phyloP scores from a whole-genome alignment of 1,140 invertebrate species.

The Drosophila burlai region DNA sequence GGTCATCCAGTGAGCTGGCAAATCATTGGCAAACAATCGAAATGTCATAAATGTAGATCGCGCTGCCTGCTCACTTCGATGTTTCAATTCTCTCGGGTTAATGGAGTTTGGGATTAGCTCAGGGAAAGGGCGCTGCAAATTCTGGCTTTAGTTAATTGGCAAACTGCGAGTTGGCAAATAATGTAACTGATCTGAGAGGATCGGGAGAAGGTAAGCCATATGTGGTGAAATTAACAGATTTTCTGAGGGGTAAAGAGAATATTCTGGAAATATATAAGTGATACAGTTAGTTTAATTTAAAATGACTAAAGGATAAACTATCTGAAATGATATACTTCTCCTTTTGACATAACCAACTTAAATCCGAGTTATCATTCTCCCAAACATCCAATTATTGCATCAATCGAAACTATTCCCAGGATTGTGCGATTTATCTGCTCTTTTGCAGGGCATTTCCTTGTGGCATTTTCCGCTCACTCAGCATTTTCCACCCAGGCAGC shows the following conservation, averaged over 20 bases:
- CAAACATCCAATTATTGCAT: constrained; percentile 1
- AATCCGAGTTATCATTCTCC: background rate
- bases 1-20: constrained; percentile 37
- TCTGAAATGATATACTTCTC: background rate
- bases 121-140: background rate
- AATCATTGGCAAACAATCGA: constrained; percentile 43
- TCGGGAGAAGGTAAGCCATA: background rate
- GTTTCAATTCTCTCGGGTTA: constrained; percentile 48
- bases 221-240: constrained; percentile 15
- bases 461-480: constrained; percentile 35
- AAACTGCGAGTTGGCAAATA: constrained; percentile 27
- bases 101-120: constrained; percentile 43
- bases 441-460: constrained; percentile 24
- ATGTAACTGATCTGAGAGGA: constrained; percentile 15
- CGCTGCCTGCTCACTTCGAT: constrained; percentile 45
- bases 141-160: constrained; percentile 24
- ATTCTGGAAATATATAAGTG: background rate
- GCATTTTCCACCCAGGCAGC: constrained; percentile 61
- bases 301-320: background rate
- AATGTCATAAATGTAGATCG: constrained; percentile 53
- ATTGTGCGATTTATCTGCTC: constrained; percentile 15
- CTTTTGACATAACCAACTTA: too few relatives aligned
- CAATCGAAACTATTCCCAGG: constrained; percentile 7
- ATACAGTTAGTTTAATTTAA: too few relatives aligned
- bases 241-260: background rate